Evolutionary conservation across 1,140 invertebrate genomes (phyloP), one percentile per base, ranked within the genome.

Genomic region (Eupristina koningsbergeri): DNA sequence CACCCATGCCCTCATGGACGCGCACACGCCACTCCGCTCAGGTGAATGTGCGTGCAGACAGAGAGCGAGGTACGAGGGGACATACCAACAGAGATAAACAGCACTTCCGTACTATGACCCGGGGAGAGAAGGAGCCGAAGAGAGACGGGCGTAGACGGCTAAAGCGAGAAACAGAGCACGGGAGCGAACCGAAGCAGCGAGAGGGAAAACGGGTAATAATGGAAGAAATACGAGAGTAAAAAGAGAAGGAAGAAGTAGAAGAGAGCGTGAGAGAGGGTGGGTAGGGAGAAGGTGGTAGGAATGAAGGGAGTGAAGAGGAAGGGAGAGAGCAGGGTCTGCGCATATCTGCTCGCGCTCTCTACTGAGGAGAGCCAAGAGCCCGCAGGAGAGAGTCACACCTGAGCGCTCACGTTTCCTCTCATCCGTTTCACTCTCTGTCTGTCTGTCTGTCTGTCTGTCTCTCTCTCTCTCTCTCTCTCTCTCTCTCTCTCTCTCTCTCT

Each of bases 71-170:
- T 75, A 84, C 88, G 89, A 89, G 90, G 91, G 91, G 91, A 92
- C 91, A 92, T 88, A 90, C 91, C 88, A 90, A 92, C 91, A 91
- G 90, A 92, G 91, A 92, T 92, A 92, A 92, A 92, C 89, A 90
- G 89, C 89, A 90, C 90, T 92, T 92, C 91, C 91, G 91, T 90
- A 90, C 89, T 87, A 88, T 36, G 36, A 69, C 53, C 80, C 22
- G 50, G 41, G 36, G 11, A 58, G 41, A 58, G n/a, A 36, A 63
- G 64, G 31, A 50, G 36, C 2, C 45, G 8, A 84, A 67, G 29
- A 36, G 29, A 63, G 63, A 76, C 50, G 50, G 6, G 31, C 50
- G 22, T 39, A 36, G n/a, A 29, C 36, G 36, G 36, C 0, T 39
- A 41, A 47, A 11, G 71, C 34, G 53, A 26, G 76, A 71, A 58